Evolutionary conservation across 1,140 invertebrate genomes (phyloP).

Genomic region (Sycophaga agraensis): DNA sequence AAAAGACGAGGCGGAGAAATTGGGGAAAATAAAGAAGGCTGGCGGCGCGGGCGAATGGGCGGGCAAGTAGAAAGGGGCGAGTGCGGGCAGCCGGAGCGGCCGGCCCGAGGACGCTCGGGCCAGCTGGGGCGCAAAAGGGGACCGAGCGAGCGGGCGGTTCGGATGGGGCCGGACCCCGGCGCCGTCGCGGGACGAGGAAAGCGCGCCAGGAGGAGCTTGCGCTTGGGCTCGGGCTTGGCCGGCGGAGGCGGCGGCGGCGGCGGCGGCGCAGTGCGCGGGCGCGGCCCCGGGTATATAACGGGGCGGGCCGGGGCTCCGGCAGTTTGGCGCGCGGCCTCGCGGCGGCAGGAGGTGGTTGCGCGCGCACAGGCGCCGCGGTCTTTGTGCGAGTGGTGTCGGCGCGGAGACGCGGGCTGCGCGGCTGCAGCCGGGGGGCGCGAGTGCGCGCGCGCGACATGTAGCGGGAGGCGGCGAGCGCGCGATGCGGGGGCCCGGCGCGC

Average conservation of each 20-base stretch:
- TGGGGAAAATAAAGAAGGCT: no score
- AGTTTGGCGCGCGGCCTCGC: no score
- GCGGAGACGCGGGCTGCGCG: neutral
- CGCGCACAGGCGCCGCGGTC: no score
- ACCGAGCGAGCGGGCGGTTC: neutral
- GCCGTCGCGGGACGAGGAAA: neutral
- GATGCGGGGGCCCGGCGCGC: neutral
- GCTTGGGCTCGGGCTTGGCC: no score
- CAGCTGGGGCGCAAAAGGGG: neutral
- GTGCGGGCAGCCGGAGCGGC: no score
- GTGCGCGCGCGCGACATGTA: neutral
- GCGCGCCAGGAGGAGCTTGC: constrained; percentile 51
- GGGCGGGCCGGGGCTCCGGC: constrained; percentile 37
- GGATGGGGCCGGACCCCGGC: neutral
- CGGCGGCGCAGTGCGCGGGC: constrained; percentile 44
- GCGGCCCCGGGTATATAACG: constrained; percentile 55
- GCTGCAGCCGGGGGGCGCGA: neutral
- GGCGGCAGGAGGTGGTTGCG: no score
- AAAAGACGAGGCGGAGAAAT: no score
- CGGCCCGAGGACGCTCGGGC: neutral
- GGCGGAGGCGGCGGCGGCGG: neutral
- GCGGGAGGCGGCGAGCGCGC: neutral
- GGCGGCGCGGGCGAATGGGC: no score
- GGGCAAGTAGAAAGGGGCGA: no score
- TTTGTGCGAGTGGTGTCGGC: no score